Evolutionary conservation across 2,113 vertebrate genomes (phyloP), one percentile per base, ranked within the genome.

Genomic region (Motacilla alba): DNA sequence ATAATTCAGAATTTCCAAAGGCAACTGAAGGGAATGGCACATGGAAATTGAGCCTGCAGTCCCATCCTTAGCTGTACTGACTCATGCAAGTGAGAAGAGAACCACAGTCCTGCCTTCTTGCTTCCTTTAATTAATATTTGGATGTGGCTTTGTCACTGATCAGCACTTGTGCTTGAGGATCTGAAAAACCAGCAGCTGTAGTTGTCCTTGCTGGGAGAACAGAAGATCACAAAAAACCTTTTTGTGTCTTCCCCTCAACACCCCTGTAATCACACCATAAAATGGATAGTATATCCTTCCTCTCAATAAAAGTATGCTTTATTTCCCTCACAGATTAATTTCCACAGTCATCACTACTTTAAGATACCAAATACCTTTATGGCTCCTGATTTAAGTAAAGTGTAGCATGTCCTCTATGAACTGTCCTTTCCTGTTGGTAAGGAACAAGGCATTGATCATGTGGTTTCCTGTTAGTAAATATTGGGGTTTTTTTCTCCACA

Each of bases 401-500:
- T 31, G 60, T 64, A 33, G 4, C 24, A n/a, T 24, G 9, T 5
- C 1, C 27, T 79, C 49, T 64, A 3, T 43, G 27, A 93, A 67
- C 35, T 56, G 26, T 56, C 13, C 31, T 85, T 94, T 85, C 20
- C 28, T 6, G 2, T 68, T 94, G 52, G 13, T 44, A 68, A 66
- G 23, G 53, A 24, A 31, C 7, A 9, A 82, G 46, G 2, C 10
- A 52, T 21, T 73, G 49, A 33, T 47, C 52, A 44, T 47, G 6
- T 30, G 7, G 15, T 80, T 90, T 24, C 37, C 56, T 47, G 21
- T 8, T 43, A 55, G 47, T 30, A 56, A 83, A n/a, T 7, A 1
- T 0, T 20, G 27, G 17, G 19, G 0, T 4, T 28, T 27, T 73
- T 76, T 1, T 1, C 8, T 35, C 8, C 17, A 33, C 2, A 10